A percentile compares a stretch with the other conserved stretches of the same genome.
Conservation (phyloP, 2,797 vertebrate species). For the Pseudochaenichthys georgianus region DNA sequence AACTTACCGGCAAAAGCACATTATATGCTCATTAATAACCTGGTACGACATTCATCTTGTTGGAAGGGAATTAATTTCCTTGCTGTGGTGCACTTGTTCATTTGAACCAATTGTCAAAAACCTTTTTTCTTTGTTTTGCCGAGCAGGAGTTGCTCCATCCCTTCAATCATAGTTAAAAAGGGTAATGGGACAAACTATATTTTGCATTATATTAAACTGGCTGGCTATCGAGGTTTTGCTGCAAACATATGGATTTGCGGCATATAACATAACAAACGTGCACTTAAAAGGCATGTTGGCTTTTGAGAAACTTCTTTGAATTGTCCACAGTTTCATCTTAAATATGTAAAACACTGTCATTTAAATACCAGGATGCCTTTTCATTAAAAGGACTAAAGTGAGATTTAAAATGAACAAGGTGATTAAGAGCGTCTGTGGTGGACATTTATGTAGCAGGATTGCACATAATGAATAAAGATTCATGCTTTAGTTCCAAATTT, state of each 20-base stretch:
- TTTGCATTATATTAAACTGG: slow-evolving; percentile 56
- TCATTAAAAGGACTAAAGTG: slow-evolving; percentile 90
- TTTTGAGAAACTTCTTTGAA: slow-evolving; percentile 62
- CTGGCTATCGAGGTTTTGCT: slow-evolving; percentile 26
- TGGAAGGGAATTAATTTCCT: slow-evolving; percentile 89
- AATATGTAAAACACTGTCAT: slow-evolving; percentile 89
- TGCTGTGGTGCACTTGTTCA: slow-evolving; percentile 92
- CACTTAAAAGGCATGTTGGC: slow-evolving; percentile 44
- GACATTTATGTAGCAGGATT: slow-evolving; percentile 97
- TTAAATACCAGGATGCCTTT: slow-evolving; percentile 90
- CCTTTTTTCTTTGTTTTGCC: slow-evolving; percentile 88
- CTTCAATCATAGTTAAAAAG: slow-evolving; percentile 80
- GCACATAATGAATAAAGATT: slow-evolving; percentile 99
- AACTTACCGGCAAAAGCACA: slow-evolving; percentile 92
- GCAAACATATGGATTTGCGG: slow-evolving; percentile 37
- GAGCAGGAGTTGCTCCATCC: slow-evolving; percentile 81
- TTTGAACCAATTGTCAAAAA: slow-evolving; percentile 86
- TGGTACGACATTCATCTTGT: slow-evolving; percentile 92
- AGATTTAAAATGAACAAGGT: slow-evolving; percentile 97
- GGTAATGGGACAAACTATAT: slow-evolving; percentile 57
- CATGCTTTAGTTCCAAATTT: slow-evolving; percentile 99
- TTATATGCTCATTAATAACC: slow-evolving; percentile 94
- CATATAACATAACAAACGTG: slow-evolving; percentile 40
- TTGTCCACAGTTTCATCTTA: slow-evolving; percentile 52
- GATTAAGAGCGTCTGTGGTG: slow-evolving; percentile 96